A percentile compares a stretch with the other conserved stretches of the same genome.
Conservation (phyloP, 2,888 invertebrate genomes). For the Parnassius apollo region DNA sequence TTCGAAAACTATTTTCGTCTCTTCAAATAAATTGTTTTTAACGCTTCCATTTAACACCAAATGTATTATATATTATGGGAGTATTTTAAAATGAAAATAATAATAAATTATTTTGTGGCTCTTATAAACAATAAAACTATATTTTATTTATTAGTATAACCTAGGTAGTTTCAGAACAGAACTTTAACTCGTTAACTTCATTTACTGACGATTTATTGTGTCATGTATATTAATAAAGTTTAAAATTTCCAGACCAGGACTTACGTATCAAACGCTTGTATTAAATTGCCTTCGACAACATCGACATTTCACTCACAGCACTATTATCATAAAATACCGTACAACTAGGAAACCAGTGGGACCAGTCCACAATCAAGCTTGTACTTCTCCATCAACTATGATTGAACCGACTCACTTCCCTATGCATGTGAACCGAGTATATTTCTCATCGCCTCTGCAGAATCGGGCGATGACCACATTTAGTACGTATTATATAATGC, state of each 20-base stretch:
- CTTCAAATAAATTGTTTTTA: too few species aligned
- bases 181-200: neutral
- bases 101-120: too few species aligned
- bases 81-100: too few species aligned
- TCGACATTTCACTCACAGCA: constrained; percentile 25
- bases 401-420: constrained; percentile 35
- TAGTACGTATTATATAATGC: constrained; percentile 35
- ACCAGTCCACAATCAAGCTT: constrained; percentile 42
- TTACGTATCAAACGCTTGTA: constrained; percentile 4
- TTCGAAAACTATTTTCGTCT: too few species aligned
- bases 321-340: constrained; percentile 30
- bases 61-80: too few species aligned
- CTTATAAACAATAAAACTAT: too few species aligned
- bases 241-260: constrained; percentile 3
- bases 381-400: constrained; percentile 39
- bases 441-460: constrained; percentile 49
- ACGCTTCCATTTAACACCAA: too few species aligned
- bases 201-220: neutral
- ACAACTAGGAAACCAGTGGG: constrained; percentile 44
- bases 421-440: constrained; percentile 16
- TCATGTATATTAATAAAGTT: constrained; percentile 14
- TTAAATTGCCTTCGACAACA: constrained; percentile 4
- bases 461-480: constrained; percentile 48
- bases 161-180: constrained; percentile 1
- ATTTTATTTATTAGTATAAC: neutral